A percentile compares a stretch with the other conserved stretches of the same genome.
phyloP scores from a whole-genome alignment of 2,888 invertebrate species.

The Orthonevra nobilis region DNA sequence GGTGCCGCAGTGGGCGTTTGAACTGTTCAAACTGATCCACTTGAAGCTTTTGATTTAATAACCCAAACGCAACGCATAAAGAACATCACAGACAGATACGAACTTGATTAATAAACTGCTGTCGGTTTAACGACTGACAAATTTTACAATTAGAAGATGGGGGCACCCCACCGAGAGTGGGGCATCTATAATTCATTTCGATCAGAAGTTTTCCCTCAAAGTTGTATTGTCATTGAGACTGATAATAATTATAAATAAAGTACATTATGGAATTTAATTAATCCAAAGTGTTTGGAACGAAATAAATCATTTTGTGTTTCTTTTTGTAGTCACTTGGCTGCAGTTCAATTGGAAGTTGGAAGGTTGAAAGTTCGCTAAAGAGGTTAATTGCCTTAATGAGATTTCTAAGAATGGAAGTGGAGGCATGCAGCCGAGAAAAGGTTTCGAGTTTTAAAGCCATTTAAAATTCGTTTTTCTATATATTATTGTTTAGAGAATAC shows the following conservation, averaged over 20 bases:
- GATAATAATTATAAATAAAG: too few species aligned
- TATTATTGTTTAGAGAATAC: too few species aligned
- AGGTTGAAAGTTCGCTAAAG: too few species aligned
- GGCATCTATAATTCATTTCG: slow-evolving; percentile 5
- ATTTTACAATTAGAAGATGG: slow-evolving; percentile 11
- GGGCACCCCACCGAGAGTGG: slow-evolving; percentile 1
- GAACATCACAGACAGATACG: neutral
- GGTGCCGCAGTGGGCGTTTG: neutral
- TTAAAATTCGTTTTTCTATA: too few species aligned
- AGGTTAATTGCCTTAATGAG: too few species aligned
- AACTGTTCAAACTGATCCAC: neutral
- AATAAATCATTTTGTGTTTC: slow-evolving; percentile 1
- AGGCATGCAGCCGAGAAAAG: too few species aligned
- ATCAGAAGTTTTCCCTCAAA: neutral
- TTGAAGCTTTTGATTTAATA: slow-evolving; percentile 12
- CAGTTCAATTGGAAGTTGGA: too few species aligned
- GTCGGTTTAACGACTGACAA: slow-evolving; percentile 11
- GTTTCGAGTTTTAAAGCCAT: too few species aligned
- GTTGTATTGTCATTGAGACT: neutral
- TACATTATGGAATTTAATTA: neutral
- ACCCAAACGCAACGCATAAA: neutral
- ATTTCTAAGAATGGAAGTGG: too few species aligned
- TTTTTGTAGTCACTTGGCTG: too few species aligned
- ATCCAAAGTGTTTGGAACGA: neutral
- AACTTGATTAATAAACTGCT: slow-evolving; percentile 5